A percentile compares a stretch with the other conserved stretches of the same genome.
Conservation (phyloP, 2,113 vertebrate species). For the Tachysurus fulvidraco region DNA sequence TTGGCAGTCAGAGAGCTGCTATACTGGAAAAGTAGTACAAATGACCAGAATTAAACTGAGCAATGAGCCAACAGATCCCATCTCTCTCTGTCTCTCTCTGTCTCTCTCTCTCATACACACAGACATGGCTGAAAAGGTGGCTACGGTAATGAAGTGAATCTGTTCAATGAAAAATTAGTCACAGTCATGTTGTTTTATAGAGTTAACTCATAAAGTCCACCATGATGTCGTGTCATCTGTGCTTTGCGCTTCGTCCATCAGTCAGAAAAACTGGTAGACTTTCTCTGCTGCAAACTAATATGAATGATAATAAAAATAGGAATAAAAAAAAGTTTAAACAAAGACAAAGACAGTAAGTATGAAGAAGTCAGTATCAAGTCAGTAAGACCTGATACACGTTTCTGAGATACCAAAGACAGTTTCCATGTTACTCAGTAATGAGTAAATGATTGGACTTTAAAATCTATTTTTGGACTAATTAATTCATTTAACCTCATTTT, state of each 20-base stretch:
- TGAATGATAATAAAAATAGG: neutral
- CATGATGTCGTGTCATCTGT: neutral
- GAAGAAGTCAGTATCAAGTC: no score
- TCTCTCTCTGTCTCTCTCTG: conserved; percentile 5
- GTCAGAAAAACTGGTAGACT: neutral
- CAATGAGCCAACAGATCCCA: neutral
- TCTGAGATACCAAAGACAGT: neutral
- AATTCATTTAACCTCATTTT: conserved; percentile 27
- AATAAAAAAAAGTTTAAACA: no score
- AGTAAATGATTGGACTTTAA: neutral
- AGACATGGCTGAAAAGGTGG: neutral
- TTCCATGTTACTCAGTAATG: neutral
- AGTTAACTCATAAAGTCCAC: neutral
- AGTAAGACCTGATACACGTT: neutral
- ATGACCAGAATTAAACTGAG: conserved; percentile 23
- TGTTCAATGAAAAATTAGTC: neutral
- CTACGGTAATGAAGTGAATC: neutral
- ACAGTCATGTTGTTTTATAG: conserved; percentile 4
- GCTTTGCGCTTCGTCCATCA: neutral
- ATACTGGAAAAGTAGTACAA: conserved; percentile 19
- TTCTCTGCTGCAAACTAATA: neutral
- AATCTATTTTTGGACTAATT: conserved; percentile 22
- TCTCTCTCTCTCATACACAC: conserved; percentile 12
- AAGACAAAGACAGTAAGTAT: neutral
- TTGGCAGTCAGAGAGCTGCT: conserved; percentile 23